phyloP scores from a whole-genome alignment of 2,113 vertebrate genomes.

The Nannospalax galili region DNA sequence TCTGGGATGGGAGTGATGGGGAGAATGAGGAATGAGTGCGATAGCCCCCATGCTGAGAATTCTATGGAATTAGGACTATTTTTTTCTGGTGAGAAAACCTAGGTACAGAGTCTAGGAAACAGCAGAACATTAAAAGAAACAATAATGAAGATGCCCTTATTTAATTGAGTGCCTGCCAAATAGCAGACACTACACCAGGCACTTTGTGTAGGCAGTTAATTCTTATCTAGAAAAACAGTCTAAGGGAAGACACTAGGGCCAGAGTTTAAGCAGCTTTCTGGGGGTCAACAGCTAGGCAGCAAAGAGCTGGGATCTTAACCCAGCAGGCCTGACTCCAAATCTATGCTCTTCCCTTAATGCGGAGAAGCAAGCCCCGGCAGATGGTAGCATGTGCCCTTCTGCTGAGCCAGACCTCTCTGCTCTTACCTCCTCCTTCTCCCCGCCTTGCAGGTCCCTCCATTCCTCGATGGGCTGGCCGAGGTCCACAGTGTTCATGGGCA shows the following conservation, averaged over 20 bases:
- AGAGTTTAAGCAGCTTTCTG: background rate
- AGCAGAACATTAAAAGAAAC: background rate
- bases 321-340: background rate
- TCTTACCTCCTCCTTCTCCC: conserved; percentile 96
- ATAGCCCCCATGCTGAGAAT: background rate
- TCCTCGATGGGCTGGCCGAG: conserved; percentile 97
- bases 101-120: background rate
- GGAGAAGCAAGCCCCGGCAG: background rate
- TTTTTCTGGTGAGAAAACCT: background rate
- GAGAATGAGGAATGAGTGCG: background rate
- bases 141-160: background rate
- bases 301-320: background rate
- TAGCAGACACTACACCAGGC: background rate
- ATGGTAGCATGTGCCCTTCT: background rate
- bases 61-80: background rate
- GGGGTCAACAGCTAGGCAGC: background rate
- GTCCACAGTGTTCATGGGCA: conserved; percentile 97
- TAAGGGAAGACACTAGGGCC: background rate
- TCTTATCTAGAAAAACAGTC: background rate
- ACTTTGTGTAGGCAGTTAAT: background rate
- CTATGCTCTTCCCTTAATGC: rapidly evolving
- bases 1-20: background rate
- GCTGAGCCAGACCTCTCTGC: rapidly evolving
- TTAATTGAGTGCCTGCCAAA: background rate
- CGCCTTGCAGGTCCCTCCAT: conserved; percentile 97